A percentile compares a stretch with the other conserved stretches of the same genome.
phyloP scores from a whole-genome alignment of 2,113 vertebrate species.

The Progne subis region DNA sequence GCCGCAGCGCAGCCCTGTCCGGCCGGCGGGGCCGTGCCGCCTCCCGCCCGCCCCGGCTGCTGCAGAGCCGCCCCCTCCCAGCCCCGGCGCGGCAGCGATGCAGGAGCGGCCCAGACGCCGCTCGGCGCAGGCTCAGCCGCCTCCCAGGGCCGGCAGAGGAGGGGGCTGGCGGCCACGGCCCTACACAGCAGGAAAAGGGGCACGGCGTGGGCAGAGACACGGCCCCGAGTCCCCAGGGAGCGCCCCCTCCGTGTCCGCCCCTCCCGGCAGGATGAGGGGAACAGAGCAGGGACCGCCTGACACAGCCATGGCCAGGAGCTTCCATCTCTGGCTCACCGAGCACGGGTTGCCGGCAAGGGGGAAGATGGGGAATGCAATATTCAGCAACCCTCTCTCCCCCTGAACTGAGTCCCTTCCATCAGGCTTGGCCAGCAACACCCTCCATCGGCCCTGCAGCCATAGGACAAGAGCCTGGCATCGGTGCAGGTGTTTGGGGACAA shows the following conservation, averaged over 20 bases:
- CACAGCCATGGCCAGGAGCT: accelerated
- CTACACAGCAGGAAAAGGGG: accelerated
- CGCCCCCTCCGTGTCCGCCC: accelerated
- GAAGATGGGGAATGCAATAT: accelerated
- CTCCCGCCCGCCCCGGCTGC: background rate
- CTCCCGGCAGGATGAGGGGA: background rate
- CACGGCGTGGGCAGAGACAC: background rate
- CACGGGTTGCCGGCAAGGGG: background rate
- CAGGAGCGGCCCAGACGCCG: background rate
- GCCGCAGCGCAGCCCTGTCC: accelerated
- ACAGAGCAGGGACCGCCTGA: background rate
- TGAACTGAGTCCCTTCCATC: background rate
- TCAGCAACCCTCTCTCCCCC: background rate
- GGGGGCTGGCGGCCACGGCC: background rate
- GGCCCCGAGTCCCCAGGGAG: accelerated
- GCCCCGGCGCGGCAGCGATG: background rate
- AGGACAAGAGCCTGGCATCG: accelerated
- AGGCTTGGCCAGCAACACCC: background rate
- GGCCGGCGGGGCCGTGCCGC: accelerated
- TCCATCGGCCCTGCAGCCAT: accelerated
- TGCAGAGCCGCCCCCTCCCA: background rate
- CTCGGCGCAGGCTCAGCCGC: background rate
- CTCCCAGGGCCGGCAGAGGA: background rate
- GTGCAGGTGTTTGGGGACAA: background rate
- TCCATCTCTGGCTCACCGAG: background rate